Evolutionary conservation across 2,888 invertebrate genomes (phyloP), one percentile per base, ranked within the genome.

Genomic region (Hyppa rectilinea): DNA sequence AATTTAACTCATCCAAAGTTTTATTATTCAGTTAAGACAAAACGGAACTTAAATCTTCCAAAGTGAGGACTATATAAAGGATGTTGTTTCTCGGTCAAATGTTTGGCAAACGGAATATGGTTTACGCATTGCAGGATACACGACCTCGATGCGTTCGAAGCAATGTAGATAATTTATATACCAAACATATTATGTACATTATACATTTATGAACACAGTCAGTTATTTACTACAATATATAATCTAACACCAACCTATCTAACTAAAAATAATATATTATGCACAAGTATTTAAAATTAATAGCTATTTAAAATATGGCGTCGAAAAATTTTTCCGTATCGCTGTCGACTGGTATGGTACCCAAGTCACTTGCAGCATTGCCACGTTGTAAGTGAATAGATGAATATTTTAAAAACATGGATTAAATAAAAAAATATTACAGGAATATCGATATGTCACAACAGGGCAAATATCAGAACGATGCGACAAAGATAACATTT

Each of bases 81-180:
- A 59, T 50, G 10, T 12, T 2, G 58, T 72, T 65, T 63, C 62
- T 62, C 69, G 73, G 72, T 71, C 56, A 73, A 43, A 56, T 23
- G 3, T 66, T 75, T 79, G 73, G 75, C 81, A 12, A 59, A 58
- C 45, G 29, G 14, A 71, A 49, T 49, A 70, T 71, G 47, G 74
- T 50, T 49, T 77, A 82, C 84, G 84, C 84, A 84, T 78, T 84
- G 84, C 84, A 84, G 84, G 69, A 75, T 70, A 36, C 63, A 10
- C 70, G 82, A 70, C 84, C 77, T 45, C 66, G 34, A 68, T 75
- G 78, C 73, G 75, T 71, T 69, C 53, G 26, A 66, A 29, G 43
- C 71, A 62, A n/a, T 56, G 14, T 55, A 55, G 17, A 20, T 40
- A 17, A 45, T n/a, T 23, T 0, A 43, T 61, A 38, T 34, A 75